Percentiles rank a stretch among this genome's conserved stretches.
Evolutionary conservation across 2,113 vertebrate genomes (phyloP).

Genomic region (Centropus unirufus): DNA sequence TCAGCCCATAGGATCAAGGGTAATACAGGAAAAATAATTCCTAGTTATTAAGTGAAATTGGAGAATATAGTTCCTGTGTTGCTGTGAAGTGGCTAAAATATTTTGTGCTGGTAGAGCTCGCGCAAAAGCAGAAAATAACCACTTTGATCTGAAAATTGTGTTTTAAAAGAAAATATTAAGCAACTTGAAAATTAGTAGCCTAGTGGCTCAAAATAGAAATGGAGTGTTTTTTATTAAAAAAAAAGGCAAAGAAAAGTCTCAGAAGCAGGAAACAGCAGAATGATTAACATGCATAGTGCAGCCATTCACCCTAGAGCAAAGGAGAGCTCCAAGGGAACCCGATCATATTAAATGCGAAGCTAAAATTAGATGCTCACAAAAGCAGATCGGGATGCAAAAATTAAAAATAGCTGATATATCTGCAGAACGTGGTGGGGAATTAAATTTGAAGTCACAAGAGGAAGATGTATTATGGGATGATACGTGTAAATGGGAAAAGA

Average conservation of each 20-base stretch:
- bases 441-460: conserved; percentile 23
- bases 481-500: not conserved
- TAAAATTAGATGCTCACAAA: conserved; percentile 49
- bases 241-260: not conserved
- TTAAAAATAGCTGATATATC: conserved; percentile 51
- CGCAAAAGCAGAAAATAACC: not conserved
- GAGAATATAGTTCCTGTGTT: not conserved
- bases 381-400: conserved; percentile 21
- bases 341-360: not conserved
- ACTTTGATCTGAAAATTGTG: not conserved
- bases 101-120: not conserved
- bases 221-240: not conserved
- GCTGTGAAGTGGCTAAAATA: not conserved
- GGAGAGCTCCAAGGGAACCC: conserved; percentile 10
- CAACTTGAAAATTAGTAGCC: not conserved
- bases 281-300: not conserved
- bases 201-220: not conserved
- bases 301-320: not conserved
- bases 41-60: not conserved
- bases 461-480: not conserved
- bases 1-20: not conserved
- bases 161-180: not conserved
- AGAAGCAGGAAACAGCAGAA: not conserved
- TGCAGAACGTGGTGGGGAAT: conserved; percentile 33
- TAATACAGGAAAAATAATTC: not conserved